Conservation (phyloP, 2,797 vertebrate genomes). For the Mallotus villosus region DNA sequence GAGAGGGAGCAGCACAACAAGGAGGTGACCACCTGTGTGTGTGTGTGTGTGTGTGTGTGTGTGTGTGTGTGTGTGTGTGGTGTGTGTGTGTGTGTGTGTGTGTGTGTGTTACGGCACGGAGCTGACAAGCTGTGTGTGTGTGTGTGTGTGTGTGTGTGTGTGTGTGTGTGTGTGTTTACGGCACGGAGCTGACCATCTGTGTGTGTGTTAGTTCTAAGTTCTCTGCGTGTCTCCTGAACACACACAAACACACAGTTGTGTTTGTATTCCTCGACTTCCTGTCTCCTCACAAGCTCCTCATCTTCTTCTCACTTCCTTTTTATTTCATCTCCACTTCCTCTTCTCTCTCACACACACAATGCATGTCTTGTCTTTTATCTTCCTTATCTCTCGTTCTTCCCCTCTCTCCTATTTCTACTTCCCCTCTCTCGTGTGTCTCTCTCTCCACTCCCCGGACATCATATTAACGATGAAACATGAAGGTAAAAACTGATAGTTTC, state of each 20-base stretch:
- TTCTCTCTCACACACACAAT: background rate
- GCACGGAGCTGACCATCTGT: too few relatives aligned
- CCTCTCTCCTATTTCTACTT: background rate
- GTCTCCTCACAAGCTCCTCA: background rate
- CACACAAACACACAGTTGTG: background rate
- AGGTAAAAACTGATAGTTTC: background rate
- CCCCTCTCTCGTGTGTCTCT: background rate
- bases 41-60: too few relatives aligned
- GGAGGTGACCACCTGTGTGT: conserved; percentile 60
- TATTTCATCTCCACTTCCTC: background rate
- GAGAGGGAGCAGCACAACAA: conserved; percentile 71
- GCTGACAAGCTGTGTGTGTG: too few relatives aligned
- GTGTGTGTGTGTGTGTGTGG: too few relatives aligned
- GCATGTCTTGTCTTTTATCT: background rate
- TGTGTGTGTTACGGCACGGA: too few relatives aligned
- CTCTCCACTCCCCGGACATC: background rate
- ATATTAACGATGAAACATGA: too few relatives aligned
- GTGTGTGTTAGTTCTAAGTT: background rate
- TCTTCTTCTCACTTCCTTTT: background rate
- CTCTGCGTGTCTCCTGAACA: background rate
- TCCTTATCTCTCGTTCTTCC: background rate
- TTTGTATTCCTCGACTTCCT: background rate
- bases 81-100: too few relatives aligned
- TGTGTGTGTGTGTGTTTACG: too few relatives aligned
- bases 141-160: too few relatives aligned